Conservation (phyloP, 2,888 invertebrate genomes). For the Drosophila prostipennis region DNA sequence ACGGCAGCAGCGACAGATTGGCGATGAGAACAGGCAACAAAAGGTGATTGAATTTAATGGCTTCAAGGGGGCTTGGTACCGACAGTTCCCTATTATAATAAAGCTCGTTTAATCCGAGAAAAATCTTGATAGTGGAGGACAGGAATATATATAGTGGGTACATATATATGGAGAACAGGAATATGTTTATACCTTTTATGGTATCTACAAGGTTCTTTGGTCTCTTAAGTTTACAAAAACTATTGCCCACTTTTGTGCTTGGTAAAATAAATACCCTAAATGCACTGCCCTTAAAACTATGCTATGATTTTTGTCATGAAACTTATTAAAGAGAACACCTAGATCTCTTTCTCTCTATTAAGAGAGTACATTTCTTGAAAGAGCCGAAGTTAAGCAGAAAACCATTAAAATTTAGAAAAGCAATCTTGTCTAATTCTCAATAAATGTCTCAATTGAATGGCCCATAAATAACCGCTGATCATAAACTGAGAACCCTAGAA, state of each 20-base stretch:
- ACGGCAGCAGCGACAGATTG: slow-evolving; percentile 31
- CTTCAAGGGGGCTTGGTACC: slow-evolving; percentile 43
- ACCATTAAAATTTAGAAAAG: slow-evolving; percentile 11
- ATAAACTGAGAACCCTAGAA: slow-evolving; percentile 17
- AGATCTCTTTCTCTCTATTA: neutral
- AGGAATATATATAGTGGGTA: slow-evolving; percentile 1
- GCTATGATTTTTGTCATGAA: neutral
- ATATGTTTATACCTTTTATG: slow-evolving; percentile 16
- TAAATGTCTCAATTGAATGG: slow-evolving; percentile 12
- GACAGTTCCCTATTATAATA: slow-evolving; percentile 12
- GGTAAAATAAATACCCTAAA: no score
- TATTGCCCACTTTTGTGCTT: slow-evolving; percentile 2
- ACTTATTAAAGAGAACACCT: neutral
- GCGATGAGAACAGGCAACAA: slow-evolving; percentile 57
- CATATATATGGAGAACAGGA: neutral
- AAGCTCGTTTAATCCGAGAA: slow-evolving; percentile 17
- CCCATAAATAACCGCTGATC: slow-evolving; percentile 14
- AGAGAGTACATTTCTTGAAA: neutral
- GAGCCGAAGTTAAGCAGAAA: neutral
- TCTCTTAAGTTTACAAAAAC: neutral
- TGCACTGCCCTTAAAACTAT: slow-evolving; percentile 23
- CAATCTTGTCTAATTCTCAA: slow-evolving; percentile 1
- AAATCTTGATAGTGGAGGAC: slow-evolving; percentile 26
- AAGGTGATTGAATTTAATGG: slow-evolving; percentile 75
- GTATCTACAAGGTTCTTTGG: slow-evolving; percentile 22